Evolutionary conservation across 2,888 invertebrate species (phyloP), one percentile per base, ranked within the genome.

Genomic region (Microctonus aethiopoides): DNA sequence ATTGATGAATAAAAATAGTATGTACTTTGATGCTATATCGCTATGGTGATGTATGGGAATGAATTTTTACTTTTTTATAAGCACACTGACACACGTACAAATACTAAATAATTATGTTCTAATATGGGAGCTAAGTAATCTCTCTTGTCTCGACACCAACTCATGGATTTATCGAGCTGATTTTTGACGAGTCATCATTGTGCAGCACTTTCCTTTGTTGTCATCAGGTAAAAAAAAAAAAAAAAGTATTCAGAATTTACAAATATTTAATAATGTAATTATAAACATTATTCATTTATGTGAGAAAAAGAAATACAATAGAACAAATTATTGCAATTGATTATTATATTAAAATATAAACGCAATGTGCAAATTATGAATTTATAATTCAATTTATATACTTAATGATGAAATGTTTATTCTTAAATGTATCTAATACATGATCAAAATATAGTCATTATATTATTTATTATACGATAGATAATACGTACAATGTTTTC

Each of bases 101-200:
- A 29, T 32, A 11, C 34, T 32, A 22, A 56, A 20, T 24, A 24
- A 32, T 59, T 67, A 57, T n/a, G n/a, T n/a, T n/a, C n/a, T n/a
- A n/a, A n/a, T 29, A 29, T 36, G 9, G 16, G 32, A 16, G 34
- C 51, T 63, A 63, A 63, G n/a, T n/a, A n/a, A n/a, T n/a, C n/a
- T 63, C 51, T 57, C 22, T 20, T 39, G 56, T 70, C 60, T 63
- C 51, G 41, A 7, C 16, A 2, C 7, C 16, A 7, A 6, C 9
- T 46, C 16, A 46, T n/a, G 7, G 16, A 16, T n/a, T 20, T 7
- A 46, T 16, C 46, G 16, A n/a, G 46, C 20, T 41, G 61, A 54
- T 64, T 66, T 71, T 70, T 69, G 59, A 74, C 68, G 73, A 77
- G 78, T 80, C 79, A 80, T 80, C 74, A 77, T 79, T 75, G 79